A percentile compares a stretch with the other conserved stretches of the same genome.
These are phyloP conservation scores for Epizoanthus stellaris DNA, from an alignment of 92 coral and sea anemone genomes.

Conservation along the genomic window DNA sequence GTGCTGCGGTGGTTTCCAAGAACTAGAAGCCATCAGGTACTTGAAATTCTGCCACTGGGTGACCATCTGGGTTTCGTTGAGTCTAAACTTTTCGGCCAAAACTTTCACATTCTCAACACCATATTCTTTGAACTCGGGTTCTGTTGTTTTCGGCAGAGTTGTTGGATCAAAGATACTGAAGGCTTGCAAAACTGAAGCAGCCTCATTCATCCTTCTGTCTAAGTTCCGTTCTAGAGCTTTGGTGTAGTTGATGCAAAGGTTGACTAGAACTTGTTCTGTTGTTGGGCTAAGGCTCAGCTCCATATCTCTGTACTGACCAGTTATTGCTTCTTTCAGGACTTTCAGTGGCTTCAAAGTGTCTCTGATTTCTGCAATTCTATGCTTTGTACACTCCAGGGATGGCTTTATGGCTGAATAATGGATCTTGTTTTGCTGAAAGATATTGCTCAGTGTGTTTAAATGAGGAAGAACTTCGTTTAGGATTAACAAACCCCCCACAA, in stretches of 20 bases:
- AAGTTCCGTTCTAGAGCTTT: conserved; percentile 50
- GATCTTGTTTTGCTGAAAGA: conserved; percentile 56
- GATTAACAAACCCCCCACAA: conserved; percentile 43
- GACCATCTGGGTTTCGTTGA: conserved; percentile 52
- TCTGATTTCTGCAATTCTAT: conserved; percentile 40
- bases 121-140: conserved; percentile 48
- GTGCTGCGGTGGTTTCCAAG: conserved; percentile 47
- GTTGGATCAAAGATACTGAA: conserved; percentile 51
- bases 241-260: conserved; percentile 44
- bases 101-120: conserved; percentile 22
- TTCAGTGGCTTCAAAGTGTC: conserved; percentile 38
- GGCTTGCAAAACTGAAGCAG: conserved; percentile 55
- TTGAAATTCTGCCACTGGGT: conserved; percentile 61
- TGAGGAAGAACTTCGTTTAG: conserved; percentile 58
- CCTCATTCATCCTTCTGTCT: conserved; percentile 54
- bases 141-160: conserved; percentile 47
- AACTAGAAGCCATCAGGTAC: conserved; percentile 25
- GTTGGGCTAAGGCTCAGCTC: conserved; percentile 41
- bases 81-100: conserved; percentile 51
- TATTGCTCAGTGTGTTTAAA: conserved; percentile 50
- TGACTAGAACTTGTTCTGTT: conserved; percentile 42
- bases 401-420: conserved; percentile 56
- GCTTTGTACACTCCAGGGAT: conserved; percentile 42
- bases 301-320: conserved; percentile 45
- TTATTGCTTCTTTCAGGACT: conserved; percentile 31